Evolutionary conservation across 2,888 invertebrate genomes (phyloP).

Genomic region (Ethmia dodecea): DNA sequence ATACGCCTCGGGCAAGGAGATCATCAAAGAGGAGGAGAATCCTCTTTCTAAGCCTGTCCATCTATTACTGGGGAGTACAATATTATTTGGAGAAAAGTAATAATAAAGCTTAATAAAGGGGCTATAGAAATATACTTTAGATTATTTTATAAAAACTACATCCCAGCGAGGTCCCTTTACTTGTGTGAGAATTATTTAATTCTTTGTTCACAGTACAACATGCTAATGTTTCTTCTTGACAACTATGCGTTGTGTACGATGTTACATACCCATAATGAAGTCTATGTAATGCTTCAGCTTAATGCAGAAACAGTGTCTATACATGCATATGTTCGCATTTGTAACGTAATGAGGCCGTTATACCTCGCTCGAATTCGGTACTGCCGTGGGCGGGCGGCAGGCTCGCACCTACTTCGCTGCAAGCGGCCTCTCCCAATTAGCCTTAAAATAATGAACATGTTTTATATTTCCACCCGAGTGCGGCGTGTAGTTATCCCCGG

Average conservation of each 20-base stretch:
- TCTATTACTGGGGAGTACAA: constrained; percentile 6
- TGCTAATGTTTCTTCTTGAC: too few relatives aligned
- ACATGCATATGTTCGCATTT: constrained; percentile 44
- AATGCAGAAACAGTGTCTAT: constrained; percentile 71
- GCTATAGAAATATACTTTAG: too few relatives aligned
- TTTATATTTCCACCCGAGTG: constrained; percentile 74
- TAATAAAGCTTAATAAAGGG: too few relatives aligned
- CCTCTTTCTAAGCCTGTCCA: constrained; percentile 46
- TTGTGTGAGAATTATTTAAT: too few relatives aligned
- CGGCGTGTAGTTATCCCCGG: constrained; percentile 68
- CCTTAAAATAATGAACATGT: constrained; percentile 78
- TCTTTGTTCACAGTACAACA: too few relatives aligned
- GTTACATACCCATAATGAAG: constrained; percentile 29
- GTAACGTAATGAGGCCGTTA: constrained; percentile 61
- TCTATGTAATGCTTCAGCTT: constrained; percentile 53
- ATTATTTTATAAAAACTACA: too few relatives aligned
- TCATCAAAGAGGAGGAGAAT: constrained; percentile 56
- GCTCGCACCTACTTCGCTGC: constrained; percentile 66
- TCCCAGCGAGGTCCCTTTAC: too few relatives aligned
- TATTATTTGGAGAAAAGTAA: not conserved
- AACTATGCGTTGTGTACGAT: too few relatives aligned
- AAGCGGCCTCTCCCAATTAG: constrained; percentile 76
- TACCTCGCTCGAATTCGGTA: constrained; percentile 59
- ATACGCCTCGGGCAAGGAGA: constrained; percentile 63
- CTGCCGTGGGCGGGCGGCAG: constrained; percentile 63